Percentiles rank a stretch among this genome's conserved stretches.
phyloP scores from a whole-genome alignment of 2,113 vertebrate species.

The Chamaea fasciata region DNA sequence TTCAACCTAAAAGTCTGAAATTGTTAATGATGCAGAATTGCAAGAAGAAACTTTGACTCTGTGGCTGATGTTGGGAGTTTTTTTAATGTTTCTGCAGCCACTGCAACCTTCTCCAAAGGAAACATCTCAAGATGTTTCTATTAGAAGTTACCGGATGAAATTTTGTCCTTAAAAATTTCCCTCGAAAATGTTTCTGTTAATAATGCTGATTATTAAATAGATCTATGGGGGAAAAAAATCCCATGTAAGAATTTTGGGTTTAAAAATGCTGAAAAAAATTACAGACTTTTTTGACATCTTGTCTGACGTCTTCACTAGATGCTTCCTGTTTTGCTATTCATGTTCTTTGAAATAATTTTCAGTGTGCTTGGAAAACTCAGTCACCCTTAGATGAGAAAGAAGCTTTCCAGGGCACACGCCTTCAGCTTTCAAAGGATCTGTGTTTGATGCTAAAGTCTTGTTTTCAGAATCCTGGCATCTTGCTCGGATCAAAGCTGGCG shows the following conservation, averaged over 20 bases:
- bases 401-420: background rate
- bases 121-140: background rate
- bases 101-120: background rate
- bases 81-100: background rate
- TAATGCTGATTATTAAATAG: background rate
- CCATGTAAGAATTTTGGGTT: background rate
- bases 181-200: background rate
- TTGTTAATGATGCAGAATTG: background rate
- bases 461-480: background rate
- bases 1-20: background rate
- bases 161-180: background rate
- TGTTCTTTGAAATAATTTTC: background rate
- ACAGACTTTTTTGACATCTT: background rate
- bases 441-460: background rate
- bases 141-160: background rate
- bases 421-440: background rate
- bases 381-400: background rate
- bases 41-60: background rate
- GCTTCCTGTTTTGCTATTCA: background rate
- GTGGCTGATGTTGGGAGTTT: background rate
- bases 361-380: background rate
- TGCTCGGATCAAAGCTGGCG: background rate
- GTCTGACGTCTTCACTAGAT: background rate
- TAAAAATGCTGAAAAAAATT: background rate
- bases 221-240: background rate